Base-by-base conservation (phyloP, 1,140 invertebrate genomes). In the Trissolcus basalis region DNA sequence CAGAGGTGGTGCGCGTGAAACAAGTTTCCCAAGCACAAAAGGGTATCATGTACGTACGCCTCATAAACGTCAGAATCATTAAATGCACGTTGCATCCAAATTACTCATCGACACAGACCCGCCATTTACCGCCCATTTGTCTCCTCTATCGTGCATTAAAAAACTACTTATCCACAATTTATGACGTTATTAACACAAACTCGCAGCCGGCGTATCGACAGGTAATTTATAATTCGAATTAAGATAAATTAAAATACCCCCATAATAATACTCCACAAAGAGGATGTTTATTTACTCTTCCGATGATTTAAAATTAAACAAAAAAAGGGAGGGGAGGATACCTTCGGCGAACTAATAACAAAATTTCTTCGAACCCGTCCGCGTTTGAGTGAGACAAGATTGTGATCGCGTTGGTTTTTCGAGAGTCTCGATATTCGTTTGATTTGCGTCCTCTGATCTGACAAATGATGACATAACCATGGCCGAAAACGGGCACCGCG, bases 41-140 rank as follows among this genome's bases (percentile, higher is more conserved):
- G 70, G n/a, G 39, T 67, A 67, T 73, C 70, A 50, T 67, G 63
- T 60, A 44, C 36, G 12, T 54, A 56, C 27, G 45, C 36, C 70
- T 73, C 55, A 61, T 73, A 73, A 73, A 73, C 39, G 61, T 67
- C 63, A 50, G 51, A 55, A 61, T 55, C 50, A 67, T 67, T 73
- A 73, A 67, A 67, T 63, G 53, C 45, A 41, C 63, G 39, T 48
- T 56, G 58, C 13, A 58, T 56, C 39, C 56, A 58, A 68, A 74
- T 74, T 68, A 63, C 53, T 68, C 71, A 61, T 61, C 56, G 56
- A 73, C 50, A 55, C 19, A 56, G 51, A 50, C 43, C 19, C 39
- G 5, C 39, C 33, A 55, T 55, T 60, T 59, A 54, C 45, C 36
- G 35, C 13, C 35, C 33, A 49, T 60, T 69, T 56, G 9, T 50